Base-by-base conservation (phyloP, 2,797 vertebrate species). In the Furcifer pardalis region DNA sequence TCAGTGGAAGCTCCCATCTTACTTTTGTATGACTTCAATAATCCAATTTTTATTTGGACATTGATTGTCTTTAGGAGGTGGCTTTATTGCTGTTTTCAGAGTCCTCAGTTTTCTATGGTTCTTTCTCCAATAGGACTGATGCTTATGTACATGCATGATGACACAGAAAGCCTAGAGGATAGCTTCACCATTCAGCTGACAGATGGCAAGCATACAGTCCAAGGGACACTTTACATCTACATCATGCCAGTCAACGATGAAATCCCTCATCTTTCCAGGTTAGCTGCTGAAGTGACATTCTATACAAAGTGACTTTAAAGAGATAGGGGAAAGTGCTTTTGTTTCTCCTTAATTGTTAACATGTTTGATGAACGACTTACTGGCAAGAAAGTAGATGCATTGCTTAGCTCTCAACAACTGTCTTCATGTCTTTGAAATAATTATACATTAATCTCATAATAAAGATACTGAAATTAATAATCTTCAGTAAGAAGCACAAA, bases 201-300 rank as follows among this genome's bases (percentile, higher is more conserved):
- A 96, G 98, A 98, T 96, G 98, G 98, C 92, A 95, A 95, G 91
- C 96, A 96, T 94, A 92, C 96, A 93, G 97, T 97, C 92, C 95
- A 96, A 94, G 96, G 95, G 94, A 97, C 95, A 85, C 94, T 96
- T 89, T 92, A 94, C 91, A 95, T 98, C 95, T 96, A 93, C 68
- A 96, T 98, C 95, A 94, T 96, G 95, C 96, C 97, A 93, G 96
- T 97, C 96, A 98, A 98, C 92, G 96, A 98, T 94, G 96, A 98
- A 96, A 95, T 92, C 78, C 97, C 97, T 63, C 94, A 89, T 87
- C 95, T 98, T 94, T 95, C 97, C 93, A 98, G 96, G 97, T 98
- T 97, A 95, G 93, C 86, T 90, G 83, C 84, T 88, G 92, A 89
- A 94, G 85, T 92, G 91, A 93, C 91, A 92, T 94, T 89, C 79